phyloP scores from a whole-genome alignment of 2,797 vertebrate genomes.

The Staurois parvus region DNA sequence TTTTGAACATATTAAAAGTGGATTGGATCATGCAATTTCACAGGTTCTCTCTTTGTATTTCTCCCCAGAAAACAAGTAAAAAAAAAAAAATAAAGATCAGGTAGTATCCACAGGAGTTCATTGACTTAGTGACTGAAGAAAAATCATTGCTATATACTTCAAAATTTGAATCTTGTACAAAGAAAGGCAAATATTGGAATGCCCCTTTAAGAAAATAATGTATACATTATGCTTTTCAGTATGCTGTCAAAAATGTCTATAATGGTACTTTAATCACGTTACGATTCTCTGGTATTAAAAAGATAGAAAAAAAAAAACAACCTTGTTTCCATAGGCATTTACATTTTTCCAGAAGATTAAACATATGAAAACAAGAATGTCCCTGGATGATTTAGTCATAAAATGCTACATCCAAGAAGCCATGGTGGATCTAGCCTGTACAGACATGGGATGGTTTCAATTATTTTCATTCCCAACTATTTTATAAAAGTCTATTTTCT shows the following conservation, averaged over 20 bases:
- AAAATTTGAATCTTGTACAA: too few relatives aligned
- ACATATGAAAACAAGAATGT: constrained; percentile 70
- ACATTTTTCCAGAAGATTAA: constrained; percentile 70
- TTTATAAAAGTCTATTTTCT: constrained; percentile 64
- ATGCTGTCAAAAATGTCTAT: constrained; percentile 65
- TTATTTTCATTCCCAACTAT: constrained; percentile 64
- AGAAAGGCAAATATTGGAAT: too few relatives aligned
- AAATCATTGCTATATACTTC: too few relatives aligned
- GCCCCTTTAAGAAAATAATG: neutral
- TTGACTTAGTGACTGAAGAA: too few relatives aligned
- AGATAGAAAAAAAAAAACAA: constrained; percentile 68
- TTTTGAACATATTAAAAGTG: too few relatives aligned
- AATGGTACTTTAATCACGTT: constrained; percentile 70
- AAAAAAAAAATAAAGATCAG: too few relatives aligned
- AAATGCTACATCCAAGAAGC: constrained; percentile 70
- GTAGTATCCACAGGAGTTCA: too few relatives aligned
- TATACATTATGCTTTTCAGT: constrained; percentile 71
- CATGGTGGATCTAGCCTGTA: constrained; percentile 67
- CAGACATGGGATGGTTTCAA: constrained; percentile 64
- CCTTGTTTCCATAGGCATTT: constrained; percentile 70
- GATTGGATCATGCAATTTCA: too few relatives aligned
- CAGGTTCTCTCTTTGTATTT: too few relatives aligned
- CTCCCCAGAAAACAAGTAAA: too few relatives aligned
- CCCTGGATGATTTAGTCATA: constrained; percentile 69
- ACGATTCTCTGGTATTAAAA: constrained; percentile 69